Evolutionary conservation across 2,888 invertebrate genomes (phyloP), one percentile per base, ranked within the genome.

Genomic region (Sceliomorpha sp.): DNA sequence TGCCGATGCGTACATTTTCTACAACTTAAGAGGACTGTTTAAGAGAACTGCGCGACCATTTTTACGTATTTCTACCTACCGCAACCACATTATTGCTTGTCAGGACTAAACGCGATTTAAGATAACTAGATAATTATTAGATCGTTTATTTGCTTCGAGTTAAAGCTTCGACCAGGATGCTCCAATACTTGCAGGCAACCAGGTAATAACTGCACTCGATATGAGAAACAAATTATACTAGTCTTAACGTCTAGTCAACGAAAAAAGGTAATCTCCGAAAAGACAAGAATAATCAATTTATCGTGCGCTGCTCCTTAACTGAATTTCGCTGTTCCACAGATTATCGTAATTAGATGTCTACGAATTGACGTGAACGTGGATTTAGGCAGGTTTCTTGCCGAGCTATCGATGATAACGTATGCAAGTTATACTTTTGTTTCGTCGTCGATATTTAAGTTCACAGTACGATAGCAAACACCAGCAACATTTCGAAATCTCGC

Each of bases 291-390:
- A 40, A 39, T 29, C 17, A 13, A 51, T 20, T 59, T 40, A 50
- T 59, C 45, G 51, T 62, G 29, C 51, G 14, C 50, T 51, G 60
- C 50, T 40, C 50, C 44, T 34, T 15, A 26, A 20, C 34, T 42
- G 34, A 60, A 45, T 60, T 51, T 34, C 47, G 32, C 36, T 13
- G 44, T 24, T 24, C 12, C 31, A 17, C 29, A 39, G 51, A 51
- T 56, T 40, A 58, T 42, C 17, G 42, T 32, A 58, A 50, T 64
- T 56, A 58, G 26, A 37, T 50, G 48, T 26, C 42, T 20, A 24
- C 13, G 27, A 42, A 48, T 40, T 47, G 48, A 37, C 15, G 20
- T 36, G 26, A 32, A 9, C 34, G 26, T 10, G 47, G 62, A 62
- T 62, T 53, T 53, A 53, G 62, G 53, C 45, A 62, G 44, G 51